Evolutionary conservation across 2,797 vertebrate genomes (phyloP).

Genomic region (Distichodus sexfasciatus): DNA sequence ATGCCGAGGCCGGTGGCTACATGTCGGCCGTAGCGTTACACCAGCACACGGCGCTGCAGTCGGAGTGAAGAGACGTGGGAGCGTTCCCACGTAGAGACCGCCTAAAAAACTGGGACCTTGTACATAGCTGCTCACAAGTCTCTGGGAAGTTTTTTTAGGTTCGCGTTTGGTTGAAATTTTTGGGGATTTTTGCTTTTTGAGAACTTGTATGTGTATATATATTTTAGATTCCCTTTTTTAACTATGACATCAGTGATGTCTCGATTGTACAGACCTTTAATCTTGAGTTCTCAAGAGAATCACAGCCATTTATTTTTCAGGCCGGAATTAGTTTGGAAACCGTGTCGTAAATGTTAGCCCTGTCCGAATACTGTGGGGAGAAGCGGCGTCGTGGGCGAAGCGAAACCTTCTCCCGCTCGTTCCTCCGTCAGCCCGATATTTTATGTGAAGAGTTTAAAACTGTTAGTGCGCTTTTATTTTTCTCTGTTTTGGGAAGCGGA

Average conservation of each 20-base stretch:
- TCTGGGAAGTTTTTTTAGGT: constrained; percentile 69
- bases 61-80: constrained; percentile 72
- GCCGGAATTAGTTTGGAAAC: constrained; percentile 73
- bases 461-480: too few relatives aligned
- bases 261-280: constrained; percentile 84
- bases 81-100: constrained; percentile 51
- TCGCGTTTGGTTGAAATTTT: constrained; percentile 21
- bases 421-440: too few relatives aligned
- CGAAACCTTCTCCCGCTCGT: too few relatives aligned
- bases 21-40: constrained; percentile 77
- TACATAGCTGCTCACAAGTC: constrained; percentile 81
- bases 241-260: constrained; percentile 94
- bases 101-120: constrained; percentile 68
- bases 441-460: too few relatives aligned
- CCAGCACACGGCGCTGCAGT: constrained; percentile 82
- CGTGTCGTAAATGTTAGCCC: constrained; percentile 60
- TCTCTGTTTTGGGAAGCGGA: too few relatives aligned
- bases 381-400: constrained; percentile 71
- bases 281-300: constrained; percentile 91
- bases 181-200: constrained; percentile 38
- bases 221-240: constrained; percentile 61
- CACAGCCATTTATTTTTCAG: constrained; percentile 78
- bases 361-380: constrained; percentile 70
- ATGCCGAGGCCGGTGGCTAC: constrained; percentile 82
- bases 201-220: constrained; percentile 42